These are phyloP conservation scores for Burhinus bistriatus DNA, from an alignment of 2,113 vertebrate genomes.

Conservation along the genomic window DNA sequence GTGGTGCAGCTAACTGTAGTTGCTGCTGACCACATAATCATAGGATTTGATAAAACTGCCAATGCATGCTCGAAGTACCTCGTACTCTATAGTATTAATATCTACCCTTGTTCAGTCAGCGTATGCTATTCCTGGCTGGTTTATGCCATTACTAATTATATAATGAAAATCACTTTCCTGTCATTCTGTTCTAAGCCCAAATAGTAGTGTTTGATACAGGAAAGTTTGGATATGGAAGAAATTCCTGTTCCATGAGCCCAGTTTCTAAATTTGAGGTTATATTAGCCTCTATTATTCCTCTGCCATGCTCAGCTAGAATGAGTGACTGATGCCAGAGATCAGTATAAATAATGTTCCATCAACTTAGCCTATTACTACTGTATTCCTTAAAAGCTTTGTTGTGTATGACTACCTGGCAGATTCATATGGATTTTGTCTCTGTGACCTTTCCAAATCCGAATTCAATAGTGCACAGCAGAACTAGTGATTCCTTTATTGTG, in stretches of 20 bases:
- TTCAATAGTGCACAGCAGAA: background rate
- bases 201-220: background rate
- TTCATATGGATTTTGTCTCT: background rate
- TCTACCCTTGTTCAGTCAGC: background rate
- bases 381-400: background rate
- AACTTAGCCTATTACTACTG: background rate
- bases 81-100: background rate
- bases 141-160: background rate
- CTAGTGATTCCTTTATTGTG: background rate
- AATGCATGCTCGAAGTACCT: background rate
- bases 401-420: background rate
- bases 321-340: background rate
- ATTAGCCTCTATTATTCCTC: background rate
- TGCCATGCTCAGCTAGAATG: background rate
- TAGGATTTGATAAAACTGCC: background rate
- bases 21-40: background rate
- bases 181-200: background rate
- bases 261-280: background rate
- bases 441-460: background rate
- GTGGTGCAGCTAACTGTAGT: background rate
- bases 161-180: background rate
- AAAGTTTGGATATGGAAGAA: background rate
- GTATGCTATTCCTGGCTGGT: background rate
- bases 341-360: background rate
- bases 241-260: background rate